phyloP scores from a whole-genome alignment of 1,140 invertebrate species.

The Bombus pyrosoma region DNA sequence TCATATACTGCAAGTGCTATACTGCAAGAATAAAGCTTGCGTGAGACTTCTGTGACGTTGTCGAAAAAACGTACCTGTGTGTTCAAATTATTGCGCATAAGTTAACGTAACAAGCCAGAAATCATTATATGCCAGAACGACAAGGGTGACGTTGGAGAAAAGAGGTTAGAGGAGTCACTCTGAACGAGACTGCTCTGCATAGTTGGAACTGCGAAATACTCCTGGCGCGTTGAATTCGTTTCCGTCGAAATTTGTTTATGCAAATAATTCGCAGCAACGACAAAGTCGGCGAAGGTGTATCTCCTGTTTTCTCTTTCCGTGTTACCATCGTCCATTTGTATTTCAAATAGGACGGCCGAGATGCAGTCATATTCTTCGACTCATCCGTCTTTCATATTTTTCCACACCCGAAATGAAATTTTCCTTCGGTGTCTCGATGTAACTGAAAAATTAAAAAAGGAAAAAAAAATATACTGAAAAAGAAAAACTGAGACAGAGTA shows the following conservation, averaged over 20 bases:
- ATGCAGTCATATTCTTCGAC: constrained; percentile 61
- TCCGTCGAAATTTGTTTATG: constrained; percentile 78
- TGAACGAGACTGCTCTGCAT: constrained; percentile 63
- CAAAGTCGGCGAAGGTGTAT: constrained; percentile 68
- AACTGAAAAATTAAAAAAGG: background rate
- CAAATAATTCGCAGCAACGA: constrained; percentile 75
- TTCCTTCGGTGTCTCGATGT: background rate
- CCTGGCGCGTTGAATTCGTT: constrained; percentile 68
- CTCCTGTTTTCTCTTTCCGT: constrained; percentile 54
- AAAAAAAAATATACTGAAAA: background rate
- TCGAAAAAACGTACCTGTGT: constrained; percentile 42
- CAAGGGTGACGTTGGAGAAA: background rate
- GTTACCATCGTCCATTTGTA: constrained; percentile 64
- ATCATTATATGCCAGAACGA: constrained; percentile 47
- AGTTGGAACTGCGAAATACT: constrained; percentile 61
- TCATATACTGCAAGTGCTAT: no score
- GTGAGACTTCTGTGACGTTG: background rate
- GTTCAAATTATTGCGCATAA: constrained; percentile 59
- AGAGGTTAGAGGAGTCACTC: constrained; percentile 6
- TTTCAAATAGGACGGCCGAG: constrained; percentile 62
- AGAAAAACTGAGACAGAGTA: background rate
- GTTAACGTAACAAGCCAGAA: constrained; percentile 64
- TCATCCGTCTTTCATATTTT: constrained; percentile 31
- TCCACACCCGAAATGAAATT: background rate
- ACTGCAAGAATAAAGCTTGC: no score